phyloP scores from a whole-genome alignment of 2,113 vertebrate species.

The Tachuris rubrigastra region DNA sequence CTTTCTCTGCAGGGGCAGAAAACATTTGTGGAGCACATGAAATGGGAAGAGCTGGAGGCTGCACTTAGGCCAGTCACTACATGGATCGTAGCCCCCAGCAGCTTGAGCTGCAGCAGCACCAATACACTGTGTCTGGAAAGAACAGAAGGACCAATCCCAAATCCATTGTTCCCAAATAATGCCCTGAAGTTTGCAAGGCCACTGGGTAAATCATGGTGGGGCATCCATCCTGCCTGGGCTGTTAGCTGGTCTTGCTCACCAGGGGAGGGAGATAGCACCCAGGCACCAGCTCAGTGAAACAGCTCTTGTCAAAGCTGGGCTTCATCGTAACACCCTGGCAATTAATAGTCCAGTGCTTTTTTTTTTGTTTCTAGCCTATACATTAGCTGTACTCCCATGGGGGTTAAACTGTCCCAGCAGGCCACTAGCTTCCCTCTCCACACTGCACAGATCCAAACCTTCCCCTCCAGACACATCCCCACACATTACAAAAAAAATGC shows the following conservation, averaged over 20 bases:
- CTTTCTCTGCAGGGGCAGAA: background rate
- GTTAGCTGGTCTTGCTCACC: background rate
- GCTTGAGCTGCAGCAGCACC: background rate
- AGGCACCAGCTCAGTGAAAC: too few species aligned
- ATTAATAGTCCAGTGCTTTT: background rate
- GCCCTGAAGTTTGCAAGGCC: background rate
- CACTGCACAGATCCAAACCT: background rate
- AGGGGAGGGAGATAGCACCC: background rate
- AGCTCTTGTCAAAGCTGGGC: background rate
- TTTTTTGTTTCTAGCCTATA: background rate
- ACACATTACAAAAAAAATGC: background rate
- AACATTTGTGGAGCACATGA: background rate
- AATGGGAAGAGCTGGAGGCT: background rate
- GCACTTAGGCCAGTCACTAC: fast-evolving
- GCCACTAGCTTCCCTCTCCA: background rate
- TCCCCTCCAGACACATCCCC: background rate
- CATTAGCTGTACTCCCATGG: background rate
- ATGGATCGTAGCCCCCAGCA: background rate
- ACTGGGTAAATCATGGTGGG: fast-evolving
- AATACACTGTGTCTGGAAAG: background rate
- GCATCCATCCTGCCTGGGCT: background rate
- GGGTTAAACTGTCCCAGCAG: background rate
- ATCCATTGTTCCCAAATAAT: background rate
- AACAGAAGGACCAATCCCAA: background rate
- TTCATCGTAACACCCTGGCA: background rate